Conservation (phyloP, 2,113 vertebrate species). For the Pygoscelis adeliae region DNA sequence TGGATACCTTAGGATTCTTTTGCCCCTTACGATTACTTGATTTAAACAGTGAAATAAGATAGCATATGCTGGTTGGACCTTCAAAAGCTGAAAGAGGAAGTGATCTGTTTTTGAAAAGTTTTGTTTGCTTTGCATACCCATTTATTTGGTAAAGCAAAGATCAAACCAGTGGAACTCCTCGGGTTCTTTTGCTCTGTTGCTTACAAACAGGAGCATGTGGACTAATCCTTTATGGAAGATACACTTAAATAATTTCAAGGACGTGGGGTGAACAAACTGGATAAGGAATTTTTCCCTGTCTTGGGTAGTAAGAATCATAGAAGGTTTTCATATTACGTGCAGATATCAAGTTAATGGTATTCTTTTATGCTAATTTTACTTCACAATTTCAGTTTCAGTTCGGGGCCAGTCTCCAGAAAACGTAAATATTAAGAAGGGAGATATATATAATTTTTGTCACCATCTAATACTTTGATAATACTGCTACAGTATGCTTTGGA, state of each 20-base stretch:
- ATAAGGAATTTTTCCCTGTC: background rate
- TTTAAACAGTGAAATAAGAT: background rate
- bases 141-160: background rate
- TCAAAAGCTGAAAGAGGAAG: background rate
- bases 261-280: background rate
- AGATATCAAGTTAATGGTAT: background rate
- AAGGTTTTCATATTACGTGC: background rate
- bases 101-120: background rate
- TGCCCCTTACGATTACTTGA: background rate
- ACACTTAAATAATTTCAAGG: background rate
- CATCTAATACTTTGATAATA: background rate
- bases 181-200: background rate
- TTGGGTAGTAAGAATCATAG: background rate
- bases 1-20: background rate
- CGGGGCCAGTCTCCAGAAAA: background rate
- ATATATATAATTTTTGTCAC: background rate
- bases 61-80: background rate
- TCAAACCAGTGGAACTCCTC: background rate
- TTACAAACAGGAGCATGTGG: background rate
- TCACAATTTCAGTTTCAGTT: background rate
- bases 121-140: background rate
- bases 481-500: background rate
- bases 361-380: background rate
- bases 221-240: background rate
- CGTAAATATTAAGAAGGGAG: background rate